Base-by-base conservation (phyloP, 2,113 vertebrate genomes). In the Phrynosoma blainvillii region DNA sequence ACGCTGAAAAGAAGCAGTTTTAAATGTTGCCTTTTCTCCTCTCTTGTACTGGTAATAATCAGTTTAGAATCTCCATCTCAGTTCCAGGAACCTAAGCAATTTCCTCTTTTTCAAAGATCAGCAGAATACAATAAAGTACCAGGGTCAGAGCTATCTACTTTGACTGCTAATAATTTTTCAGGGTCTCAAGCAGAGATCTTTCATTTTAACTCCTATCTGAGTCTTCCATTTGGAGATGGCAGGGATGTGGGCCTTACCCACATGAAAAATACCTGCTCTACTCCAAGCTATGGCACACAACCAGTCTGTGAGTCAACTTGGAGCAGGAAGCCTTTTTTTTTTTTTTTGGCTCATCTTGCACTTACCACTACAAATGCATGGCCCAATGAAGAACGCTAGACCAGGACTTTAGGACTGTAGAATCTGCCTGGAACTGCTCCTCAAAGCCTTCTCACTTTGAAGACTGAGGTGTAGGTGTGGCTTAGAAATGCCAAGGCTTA, bases 401-500 rank as follows among this genome's bases (percentile, higher is more conserved):
- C 5, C 18, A 65, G 32, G 59, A 62, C 12, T 62, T 62, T 47
- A 47, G 42, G 42, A 47, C 6, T 6, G 6, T 47, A 47, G 10
- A 16, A 59, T 16, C 56, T 0, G 86, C 36, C 74, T 87, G 70
- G 7, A 78, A 42, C 6, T 6, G 52, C 80, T 59, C 42, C 40
- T 7, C 30, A 68, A 80, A 87, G 3, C 32, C 2, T 21, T 12
- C 9, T 92, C 84, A 12, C 2, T 16, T 82, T 88, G 73, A 70
- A 90, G 73, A 47, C 83, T 59, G 30, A n/a, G 9, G 7, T 68
- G 9, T 52, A 12, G 77, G 66, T n/a, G 7, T 21, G 13, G 77
- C 70, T 82, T 0, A 56, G 18, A 54, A 87, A 84, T 4, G 42
- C 25, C 65, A 52, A 30, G 9, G 70, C 95, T 98, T 96, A 99